These are phyloP conservation scores for Arctia plantaginis DNA, from an alignment of 2,888 invertebrate species.

Conservation along the genomic window DNA sequence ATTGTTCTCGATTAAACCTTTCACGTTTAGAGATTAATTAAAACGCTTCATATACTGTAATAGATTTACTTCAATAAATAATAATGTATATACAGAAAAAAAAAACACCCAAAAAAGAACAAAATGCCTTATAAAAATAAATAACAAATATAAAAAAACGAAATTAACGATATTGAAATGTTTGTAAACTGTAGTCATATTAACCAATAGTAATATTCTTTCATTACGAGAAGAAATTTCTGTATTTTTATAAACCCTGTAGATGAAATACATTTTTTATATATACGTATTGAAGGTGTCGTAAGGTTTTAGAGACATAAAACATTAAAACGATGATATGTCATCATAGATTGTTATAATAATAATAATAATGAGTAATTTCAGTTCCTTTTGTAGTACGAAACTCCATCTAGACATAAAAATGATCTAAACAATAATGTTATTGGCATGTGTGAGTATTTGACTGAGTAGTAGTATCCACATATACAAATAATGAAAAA, in stretches of 20 bases:
- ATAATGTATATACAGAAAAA: constrained; percentile 2
- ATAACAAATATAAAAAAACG: constrained; percentile 17
- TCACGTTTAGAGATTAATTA: background rate
- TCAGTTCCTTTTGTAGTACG: no score
- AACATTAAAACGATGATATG: no score
- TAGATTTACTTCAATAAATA: background rate
- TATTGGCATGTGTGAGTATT: no score
- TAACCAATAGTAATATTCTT: background rate
- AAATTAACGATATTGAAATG: background rate
- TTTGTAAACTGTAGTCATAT: background rate
- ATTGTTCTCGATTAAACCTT: background rate
- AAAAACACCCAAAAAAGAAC: background rate
- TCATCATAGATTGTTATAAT: no score
- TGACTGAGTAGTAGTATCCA: no score
- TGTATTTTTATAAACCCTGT: background rate
- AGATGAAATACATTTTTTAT: background rate
- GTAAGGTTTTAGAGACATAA: background rate
- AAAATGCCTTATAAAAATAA: constrained; percentile 24
- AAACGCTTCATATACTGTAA: background rate
- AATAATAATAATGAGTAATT: no score
- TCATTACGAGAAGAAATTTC: background rate
- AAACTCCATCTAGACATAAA: no score
- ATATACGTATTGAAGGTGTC: background rate
- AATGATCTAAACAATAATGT: no score
- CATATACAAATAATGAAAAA: no score